phyloP scores from a whole-genome alignment of 2,113 vertebrate species.

The Ictalurus punctatus region DNA sequence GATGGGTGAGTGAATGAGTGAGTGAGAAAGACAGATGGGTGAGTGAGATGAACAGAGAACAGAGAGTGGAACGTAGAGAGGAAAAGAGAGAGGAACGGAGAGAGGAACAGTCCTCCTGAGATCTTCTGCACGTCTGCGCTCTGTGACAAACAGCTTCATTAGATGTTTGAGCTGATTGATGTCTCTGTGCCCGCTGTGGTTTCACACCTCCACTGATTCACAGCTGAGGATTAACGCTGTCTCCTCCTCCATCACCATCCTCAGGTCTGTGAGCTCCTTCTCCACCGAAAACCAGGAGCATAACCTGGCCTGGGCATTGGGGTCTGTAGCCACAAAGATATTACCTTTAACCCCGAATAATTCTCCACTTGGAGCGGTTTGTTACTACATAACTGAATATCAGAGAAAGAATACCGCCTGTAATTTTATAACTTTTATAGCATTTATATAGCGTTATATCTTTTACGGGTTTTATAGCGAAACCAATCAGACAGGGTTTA shows the following conservation, averaged over 20 bases:
- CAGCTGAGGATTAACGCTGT: neutral
- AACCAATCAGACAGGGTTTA: no score
- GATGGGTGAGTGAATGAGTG: neutral
- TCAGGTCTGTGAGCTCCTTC: neutral
- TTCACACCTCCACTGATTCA: neutral
- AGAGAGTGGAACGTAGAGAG: neutral
- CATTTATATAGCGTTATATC: no score
- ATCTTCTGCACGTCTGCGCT: neutral
- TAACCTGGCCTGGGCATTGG: no score
- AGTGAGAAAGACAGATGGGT: neutral
- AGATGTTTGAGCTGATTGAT: slow-evolving; percentile 28
- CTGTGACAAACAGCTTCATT: slow-evolving; percentile 11
- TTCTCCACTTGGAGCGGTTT: no score
- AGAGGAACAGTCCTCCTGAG: neutral
- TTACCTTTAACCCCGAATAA: no score
- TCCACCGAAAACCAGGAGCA: no score
- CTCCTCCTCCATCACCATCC: neutral
- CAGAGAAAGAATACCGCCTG: no score
- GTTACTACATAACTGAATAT: no score
- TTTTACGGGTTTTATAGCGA: no score
- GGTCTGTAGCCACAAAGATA: no score
- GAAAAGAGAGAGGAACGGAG: neutral
- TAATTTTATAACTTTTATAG: no score
- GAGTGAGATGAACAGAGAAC: neutral
- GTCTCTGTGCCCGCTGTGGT: neutral